phyloP scores from a whole-genome alignment of 1,140 invertebrate species.

The Rhagoletis pomonella region DNA sequence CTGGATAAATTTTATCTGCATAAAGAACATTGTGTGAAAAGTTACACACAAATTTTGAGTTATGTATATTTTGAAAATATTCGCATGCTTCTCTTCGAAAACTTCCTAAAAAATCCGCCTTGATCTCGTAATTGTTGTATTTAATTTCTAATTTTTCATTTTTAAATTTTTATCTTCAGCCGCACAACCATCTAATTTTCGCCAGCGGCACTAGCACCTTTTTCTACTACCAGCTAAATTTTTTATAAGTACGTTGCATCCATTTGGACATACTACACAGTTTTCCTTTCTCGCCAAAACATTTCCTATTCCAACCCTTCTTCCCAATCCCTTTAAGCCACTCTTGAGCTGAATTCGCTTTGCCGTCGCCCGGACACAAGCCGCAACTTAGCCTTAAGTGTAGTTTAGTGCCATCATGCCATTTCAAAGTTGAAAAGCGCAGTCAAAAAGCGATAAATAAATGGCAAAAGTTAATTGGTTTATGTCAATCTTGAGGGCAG shows the following conservation, averaged over 20 bases:
- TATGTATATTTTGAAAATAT: too few species aligned
- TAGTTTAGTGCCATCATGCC: conserved; percentile 45
- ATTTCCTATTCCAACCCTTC: conserved; percentile 28
- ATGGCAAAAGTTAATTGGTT: conserved; percentile 74
- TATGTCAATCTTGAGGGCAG: conserved; percentile 70
- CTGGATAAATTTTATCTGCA: too few species aligned
- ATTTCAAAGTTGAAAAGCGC: conserved; percentile 53
- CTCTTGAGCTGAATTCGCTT: background rate
- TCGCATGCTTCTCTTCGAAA: too few species aligned
- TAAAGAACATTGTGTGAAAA: too few species aligned
- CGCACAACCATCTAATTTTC: background rate
- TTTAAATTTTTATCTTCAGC: background rate
- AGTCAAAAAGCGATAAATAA: conserved; percentile 58
- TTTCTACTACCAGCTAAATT: background rate
- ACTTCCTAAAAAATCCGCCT: background rate
- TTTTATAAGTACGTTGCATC: background rate
- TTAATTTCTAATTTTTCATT: background rate
- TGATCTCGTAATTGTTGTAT: background rate
- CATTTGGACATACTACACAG: background rate
- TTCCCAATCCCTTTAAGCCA: background rate
- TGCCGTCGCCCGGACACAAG: background rate
- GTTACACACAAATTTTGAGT: too few species aligned
- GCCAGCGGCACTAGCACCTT: background rate
- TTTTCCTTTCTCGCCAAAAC: background rate
- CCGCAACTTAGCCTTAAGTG: background rate